Evolutionary conservation across 2,797 vertebrate species (phyloP), one percentile per base, ranked within the genome.

Genomic region (Chromis chromis): DNA sequence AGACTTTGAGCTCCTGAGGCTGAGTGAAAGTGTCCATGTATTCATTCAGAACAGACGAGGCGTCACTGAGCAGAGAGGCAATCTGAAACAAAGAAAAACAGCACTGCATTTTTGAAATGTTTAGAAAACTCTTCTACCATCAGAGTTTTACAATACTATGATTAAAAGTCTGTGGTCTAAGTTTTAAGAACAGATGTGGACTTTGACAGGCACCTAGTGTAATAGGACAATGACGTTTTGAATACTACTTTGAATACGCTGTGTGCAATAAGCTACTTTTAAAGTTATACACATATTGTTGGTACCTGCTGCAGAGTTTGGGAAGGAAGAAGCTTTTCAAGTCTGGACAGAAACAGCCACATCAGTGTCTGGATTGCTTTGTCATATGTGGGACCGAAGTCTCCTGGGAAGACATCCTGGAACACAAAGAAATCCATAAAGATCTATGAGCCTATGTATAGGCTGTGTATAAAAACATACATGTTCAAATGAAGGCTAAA

Each of bases 371-470:
- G 94, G 74, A 96, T 92, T 65, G 93, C 94, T 73, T 82, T 87
- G 75, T 95, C 78, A 65, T 95, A 96, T 1, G 86, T 82, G 31
- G 95, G 94, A 19, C 96, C 95, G 83, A 96, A 96, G 67, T 96
- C 95, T 53, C 81, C 91, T 39, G 94, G 91, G 60, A 96, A 94
- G 78, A 93, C 87, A 77, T 95, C 93, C 95, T 96, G 64, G 21
- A 83, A 71, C 1, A 33, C 13, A 65, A 25, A 64, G 2, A 48
- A 27, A 76, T 65, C 11, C 17, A 48, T 7, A 22, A 39, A 19
- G 44, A 2, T 25, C 6, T 59, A 46, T n/a, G n/a, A n/a, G n/a
- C n/a, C n/a, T n/a, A 55, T 36, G 44, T 59, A 12, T 24, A 21
- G 40, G 42, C 11, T 17, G 42, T 19, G 33, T 10, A 36, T 11